Evolutionary conservation across 2,113 vertebrate species (phyloP).

Genomic region (Propithecus coquereli): DNA sequence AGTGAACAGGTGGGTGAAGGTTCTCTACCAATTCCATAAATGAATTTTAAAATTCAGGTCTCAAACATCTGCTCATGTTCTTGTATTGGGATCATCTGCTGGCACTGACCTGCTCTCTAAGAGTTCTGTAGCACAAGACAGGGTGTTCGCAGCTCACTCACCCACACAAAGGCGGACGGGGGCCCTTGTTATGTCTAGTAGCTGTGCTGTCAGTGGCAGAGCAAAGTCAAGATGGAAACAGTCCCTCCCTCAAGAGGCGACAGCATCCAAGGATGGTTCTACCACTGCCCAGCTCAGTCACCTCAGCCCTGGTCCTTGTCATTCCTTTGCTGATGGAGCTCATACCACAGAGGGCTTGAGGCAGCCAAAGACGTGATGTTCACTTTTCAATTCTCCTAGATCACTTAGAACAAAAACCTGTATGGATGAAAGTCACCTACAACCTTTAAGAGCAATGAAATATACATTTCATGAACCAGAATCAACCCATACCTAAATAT

Average conservation of each 20-base stretch:
- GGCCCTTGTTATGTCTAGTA: fast-evolving
- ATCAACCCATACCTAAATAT: neutral
- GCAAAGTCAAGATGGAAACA: neutral
- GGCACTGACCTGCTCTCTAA: fast-evolving
- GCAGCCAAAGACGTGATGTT: neutral
- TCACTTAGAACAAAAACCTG: neutral
- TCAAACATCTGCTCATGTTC: neutral
- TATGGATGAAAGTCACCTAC: neutral
- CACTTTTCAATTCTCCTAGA: neutral
- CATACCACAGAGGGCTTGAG: neutral
- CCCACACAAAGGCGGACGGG: too few relatives aligned
- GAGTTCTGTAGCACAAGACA: fast-evolving
- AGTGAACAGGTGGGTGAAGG: neutral
- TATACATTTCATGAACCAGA: neutral
- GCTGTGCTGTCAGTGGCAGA: too few relatives aligned
- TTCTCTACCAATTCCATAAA: neutral
- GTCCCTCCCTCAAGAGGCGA: neutral
- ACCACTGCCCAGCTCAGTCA: fast-evolving
- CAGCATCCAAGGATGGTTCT: neutral
- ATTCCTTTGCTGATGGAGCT: neutral
- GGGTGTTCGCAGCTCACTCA: neutral
- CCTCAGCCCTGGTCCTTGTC: too few relatives aligned
- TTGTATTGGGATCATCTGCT: neutral
- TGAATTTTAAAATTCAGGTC: neutral
- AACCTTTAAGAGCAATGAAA: conserved; percentile 14